Evolutionary conservation across 2,888 invertebrate species (phyloP).

Genomic region (Incurvaria masculella): DNA sequence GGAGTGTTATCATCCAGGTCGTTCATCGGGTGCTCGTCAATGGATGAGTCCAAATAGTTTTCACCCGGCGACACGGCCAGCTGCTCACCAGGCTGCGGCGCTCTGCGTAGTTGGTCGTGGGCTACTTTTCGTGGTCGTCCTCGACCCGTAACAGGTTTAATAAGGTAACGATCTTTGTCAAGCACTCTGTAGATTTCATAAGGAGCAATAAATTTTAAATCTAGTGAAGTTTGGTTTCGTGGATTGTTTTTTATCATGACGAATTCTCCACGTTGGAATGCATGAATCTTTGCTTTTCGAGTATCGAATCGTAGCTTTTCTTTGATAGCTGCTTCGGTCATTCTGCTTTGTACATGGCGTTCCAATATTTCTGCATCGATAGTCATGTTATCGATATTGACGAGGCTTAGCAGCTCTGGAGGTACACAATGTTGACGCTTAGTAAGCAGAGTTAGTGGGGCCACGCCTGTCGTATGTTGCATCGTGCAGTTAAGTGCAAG

Average conservation of each 20-base stretch:
- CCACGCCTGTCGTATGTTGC: conserved; percentile 10
- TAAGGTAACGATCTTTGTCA: conserved; percentile 18
- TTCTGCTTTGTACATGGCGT: conserved; percentile 14
- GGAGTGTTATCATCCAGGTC: too few species aligned
- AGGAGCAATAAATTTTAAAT: conserved; percentile 15
- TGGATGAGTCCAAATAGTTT: not conserved
- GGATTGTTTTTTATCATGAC: conserved; percentile 17
- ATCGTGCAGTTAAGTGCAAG: conserved; percentile 18
- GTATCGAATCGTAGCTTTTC: conserved; percentile 15
- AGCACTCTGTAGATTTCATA: conserved; percentile 14
- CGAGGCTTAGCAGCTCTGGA: conserved; percentile 13
- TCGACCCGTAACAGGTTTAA: conserved; percentile 13
- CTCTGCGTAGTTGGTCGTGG: conserved; percentile 16
- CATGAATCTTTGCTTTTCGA: conserved; percentile 7
- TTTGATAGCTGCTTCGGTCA: conserved; percentile 7
- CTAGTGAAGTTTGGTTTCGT: conserved; percentile 15
- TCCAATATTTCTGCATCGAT: conserved; percentile 13
- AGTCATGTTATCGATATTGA: conserved; percentile 10
- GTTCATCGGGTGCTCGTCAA: not conserved
- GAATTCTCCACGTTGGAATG: conserved; percentile 13
- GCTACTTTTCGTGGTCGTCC: conserved; percentile 17
- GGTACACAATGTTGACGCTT: conserved; percentile 8
- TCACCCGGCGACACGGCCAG: conserved; percentile 12
- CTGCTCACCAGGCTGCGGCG: conserved; percentile 15
- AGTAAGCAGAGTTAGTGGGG: too few species aligned